Evolutionary conservation across 2,797 vertebrate species (phyloP).

Genomic region (Apogon hyalosoma): DNA sequence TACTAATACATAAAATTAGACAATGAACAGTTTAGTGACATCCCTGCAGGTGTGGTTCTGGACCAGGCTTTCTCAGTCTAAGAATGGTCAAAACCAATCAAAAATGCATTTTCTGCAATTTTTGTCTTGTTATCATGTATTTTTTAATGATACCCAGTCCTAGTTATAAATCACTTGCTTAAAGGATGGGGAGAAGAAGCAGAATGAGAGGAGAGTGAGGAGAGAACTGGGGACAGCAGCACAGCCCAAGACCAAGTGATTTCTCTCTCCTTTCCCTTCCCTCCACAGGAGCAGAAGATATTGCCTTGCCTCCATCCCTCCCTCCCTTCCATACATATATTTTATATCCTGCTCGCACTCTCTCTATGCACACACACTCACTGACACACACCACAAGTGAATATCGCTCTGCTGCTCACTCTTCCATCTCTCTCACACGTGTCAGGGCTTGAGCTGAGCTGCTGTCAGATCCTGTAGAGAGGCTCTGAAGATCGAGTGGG

Average conservation of each 20-base stretch:
- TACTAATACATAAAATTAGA: too few relatives aligned
- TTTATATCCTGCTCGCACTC: conserved; percentile 48
- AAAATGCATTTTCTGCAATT: neutral
- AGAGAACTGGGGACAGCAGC: conserved; percentile 11
- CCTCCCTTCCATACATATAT: conserved; percentile 47
- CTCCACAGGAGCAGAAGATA: conserved; percentile 72
- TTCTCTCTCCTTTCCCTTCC: conserved; percentile 47
- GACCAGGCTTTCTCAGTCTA: too few relatives aligned
- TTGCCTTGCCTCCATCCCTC: conserved; percentile 59
- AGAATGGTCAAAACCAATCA: too few relatives aligned
- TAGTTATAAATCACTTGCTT: neutral
- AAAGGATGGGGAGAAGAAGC: conserved; percentile 5
- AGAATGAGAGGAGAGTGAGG: neutral
- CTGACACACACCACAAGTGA: conserved; percentile 35
- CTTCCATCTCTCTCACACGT: conserved; percentile 68
- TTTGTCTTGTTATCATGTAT: neutral
- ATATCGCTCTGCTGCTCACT: conserved; percentile 42
- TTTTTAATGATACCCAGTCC: too few relatives aligned
- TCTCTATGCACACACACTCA: conserved; percentile 17
- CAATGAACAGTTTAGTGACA: too few relatives aligned
- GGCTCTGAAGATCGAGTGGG: conserved; percentile 54
- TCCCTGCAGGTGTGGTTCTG: too few relatives aligned
- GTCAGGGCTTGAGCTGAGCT: conserved; percentile 81
- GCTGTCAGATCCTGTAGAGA: conserved; percentile 81
- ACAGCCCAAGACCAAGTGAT: conserved; percentile 51